Conservation (phyloP, 1,140 invertebrate genomes). For the Ooceraea biroi region DNA sequence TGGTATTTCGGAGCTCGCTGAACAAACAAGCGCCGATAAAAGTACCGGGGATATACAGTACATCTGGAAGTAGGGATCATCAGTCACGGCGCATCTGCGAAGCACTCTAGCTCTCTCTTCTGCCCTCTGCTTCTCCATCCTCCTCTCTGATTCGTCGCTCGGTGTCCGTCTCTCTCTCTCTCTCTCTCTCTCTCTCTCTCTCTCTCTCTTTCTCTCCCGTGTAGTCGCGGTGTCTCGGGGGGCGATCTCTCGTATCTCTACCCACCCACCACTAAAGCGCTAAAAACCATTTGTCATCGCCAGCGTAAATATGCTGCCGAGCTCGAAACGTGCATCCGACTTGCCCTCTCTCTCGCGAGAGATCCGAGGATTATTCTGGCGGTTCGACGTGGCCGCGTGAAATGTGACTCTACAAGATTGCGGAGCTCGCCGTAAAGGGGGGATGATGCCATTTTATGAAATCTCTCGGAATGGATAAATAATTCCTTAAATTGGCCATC, state of each 20-base stretch:
- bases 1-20: constrained; percentile 78
- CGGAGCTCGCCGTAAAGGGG: background rate
- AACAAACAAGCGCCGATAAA: constrained; percentile 86
- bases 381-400: constrained; percentile 22
- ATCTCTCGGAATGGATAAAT: background rate
- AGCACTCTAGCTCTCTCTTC: constrained; percentile 73
- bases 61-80: constrained; percentile 86
- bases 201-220: constrained; percentile 29
- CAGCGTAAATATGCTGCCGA: constrained; percentile 81
- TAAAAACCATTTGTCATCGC: constrained; percentile 85
- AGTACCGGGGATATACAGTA: constrained; percentile 83
- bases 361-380: constrained; percentile 55
- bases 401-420: constrained; percentile 22
- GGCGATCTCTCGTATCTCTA: constrained; percentile 45
- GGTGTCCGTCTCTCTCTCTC: constrained; percentile 52
- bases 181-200: background rate
- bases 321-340: constrained; percentile 68
- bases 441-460: background rate
- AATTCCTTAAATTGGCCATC: background rate
- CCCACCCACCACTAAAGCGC: constrained; percentile 63
- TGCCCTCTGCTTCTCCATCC: background rate
- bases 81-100: constrained; percentile 86
- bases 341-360: constrained; percentile 48
- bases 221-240: constrained; percentile 66
- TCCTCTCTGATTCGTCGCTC: constrained; percentile 34